Base-by-base conservation (phyloP, 2,888 invertebrate species). In the Perdita meconis region DNA sequence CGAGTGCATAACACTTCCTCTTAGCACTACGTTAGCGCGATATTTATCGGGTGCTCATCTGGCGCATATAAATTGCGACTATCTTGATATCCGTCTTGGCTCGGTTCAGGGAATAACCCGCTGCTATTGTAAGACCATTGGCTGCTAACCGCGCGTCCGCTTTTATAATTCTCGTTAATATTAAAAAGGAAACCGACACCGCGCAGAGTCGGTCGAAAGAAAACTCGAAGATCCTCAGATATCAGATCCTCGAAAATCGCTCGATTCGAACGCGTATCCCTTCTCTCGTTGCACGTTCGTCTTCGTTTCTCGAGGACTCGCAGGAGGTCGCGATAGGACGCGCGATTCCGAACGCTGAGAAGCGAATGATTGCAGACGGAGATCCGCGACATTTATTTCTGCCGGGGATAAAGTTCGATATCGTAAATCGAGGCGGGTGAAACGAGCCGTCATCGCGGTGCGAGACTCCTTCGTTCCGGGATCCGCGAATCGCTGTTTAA, bases 11-110 rank as follows among this genome's bases (percentile, higher is more conserved):
- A 76, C 76, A 66, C 77, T 78, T 70, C 78, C 76, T 70, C 76
- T 76, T 78, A 66, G 76, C 70, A 69, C 64, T 53, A 22, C 71
- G 68, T 82, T 70, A 55, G 47, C 73, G 78, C 64, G 72, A 86
- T 89, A 89, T 89, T 89, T 87, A 89, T 89, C 89, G 85, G 83
- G 71, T 86, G 88, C 86, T 86, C 87, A 88, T 88, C 89, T 88
- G 70, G 68, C 83, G 86, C 85, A 84, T 87, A 86, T 87, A 87
- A 86, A 86, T 85, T 88, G 85, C 85, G 74, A 69, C 84, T 82
- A 78, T 60, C 70, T 78, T 76, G 83, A 82, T 82, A 78, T 81
- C 73, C 82, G 56, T 64, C 51, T 70, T 65, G 60, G 74, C 59
- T 63, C 34, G 67, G 59, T 72, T 77, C 83, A 84, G 85, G 84